Evolutionary conservation across 2,797 vertebrate species (phyloP), one percentile per base, ranked within the genome.

Genomic region (Amniataba percoides): DNA sequence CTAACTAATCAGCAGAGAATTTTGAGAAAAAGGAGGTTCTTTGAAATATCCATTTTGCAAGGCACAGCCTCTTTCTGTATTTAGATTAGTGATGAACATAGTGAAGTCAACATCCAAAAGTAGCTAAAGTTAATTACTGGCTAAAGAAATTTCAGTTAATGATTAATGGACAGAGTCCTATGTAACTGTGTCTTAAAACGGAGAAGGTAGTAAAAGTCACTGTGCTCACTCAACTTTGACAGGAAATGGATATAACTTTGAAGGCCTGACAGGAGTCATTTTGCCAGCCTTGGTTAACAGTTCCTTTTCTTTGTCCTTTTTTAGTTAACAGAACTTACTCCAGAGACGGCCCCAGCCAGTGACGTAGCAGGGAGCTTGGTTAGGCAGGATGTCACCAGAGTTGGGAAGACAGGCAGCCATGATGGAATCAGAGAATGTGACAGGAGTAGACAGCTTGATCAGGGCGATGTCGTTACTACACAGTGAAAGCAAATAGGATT

Each of bases 261-360:
- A 58, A 48, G 13, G 36, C 11, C 6, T 21, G 0, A 42, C 9
- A 42, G 14, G 0, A 62, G 65, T 27, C 40, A 49, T 23, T 21
- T 34, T 46, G 14, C 13, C 45, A 12, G 21, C 1, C 10, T 68
- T 42, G 12, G 8, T 23, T 39, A 15, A 21, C 1, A 51, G 21
- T 19, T 45, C 12, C 2, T 51, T 49, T 52, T 39, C 11, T 11
- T 27, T n/a, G 0, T 3, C 11, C 21, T 16, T 13, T 48, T 27
- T 61, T 18, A n/a, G 13, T 25, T n/a, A 14, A 16, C 0, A 39
- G 25, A 46, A 91, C 94, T 89, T 75, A 95, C 95, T 96, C 93
- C 92, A 93, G 80, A 97, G 87, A 51, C 95, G 95, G 21, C 98
- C 97, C 97, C 97, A 98, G 81, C 98, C 97, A 0, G 97, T 98